phyloP scores from a whole-genome alignment of 2,888 invertebrate species.

The Acrobasis consociella region DNA sequence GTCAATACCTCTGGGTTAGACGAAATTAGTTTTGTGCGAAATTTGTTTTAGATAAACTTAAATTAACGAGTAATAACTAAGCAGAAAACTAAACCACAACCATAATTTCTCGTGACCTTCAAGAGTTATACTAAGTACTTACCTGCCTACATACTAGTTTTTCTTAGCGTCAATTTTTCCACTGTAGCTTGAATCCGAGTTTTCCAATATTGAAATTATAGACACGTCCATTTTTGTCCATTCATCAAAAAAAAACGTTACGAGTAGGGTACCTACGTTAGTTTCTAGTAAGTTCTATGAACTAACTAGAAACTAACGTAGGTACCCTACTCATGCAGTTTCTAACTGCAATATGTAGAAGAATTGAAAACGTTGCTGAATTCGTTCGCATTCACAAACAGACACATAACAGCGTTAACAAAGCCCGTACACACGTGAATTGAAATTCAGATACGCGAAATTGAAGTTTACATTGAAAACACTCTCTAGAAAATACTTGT shows the following conservation, averaged over 20 bases:
- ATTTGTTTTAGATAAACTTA: neutral
- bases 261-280: no score
- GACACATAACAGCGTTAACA: conserved; percentile 15
- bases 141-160: no score
- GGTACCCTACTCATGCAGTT: neutral
- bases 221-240: no score
- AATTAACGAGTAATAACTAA: neutral
- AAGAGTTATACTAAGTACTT: no score
- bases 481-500: conserved; percentile 33
- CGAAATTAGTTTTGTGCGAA: neutral
- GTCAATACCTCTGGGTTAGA: neutral
- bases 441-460: conserved; percentile 20
- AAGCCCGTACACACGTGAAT: conserved; percentile 14
- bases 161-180: no score
- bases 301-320: no score
- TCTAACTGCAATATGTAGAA: conserved; percentile 8
- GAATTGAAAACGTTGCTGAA: conserved; percentile 14
- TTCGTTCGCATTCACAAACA: conserved; percentile 11
- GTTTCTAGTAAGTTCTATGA: no score
- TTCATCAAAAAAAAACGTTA: no score
- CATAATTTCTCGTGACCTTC: no score
- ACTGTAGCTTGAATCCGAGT: no score
- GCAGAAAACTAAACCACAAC: no score
- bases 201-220: no score
- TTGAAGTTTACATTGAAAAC: conserved; percentile 28